Base-by-base conservation (phyloP, 2,113 vertebrate genomes). In the Aegypius monachus region DNA sequence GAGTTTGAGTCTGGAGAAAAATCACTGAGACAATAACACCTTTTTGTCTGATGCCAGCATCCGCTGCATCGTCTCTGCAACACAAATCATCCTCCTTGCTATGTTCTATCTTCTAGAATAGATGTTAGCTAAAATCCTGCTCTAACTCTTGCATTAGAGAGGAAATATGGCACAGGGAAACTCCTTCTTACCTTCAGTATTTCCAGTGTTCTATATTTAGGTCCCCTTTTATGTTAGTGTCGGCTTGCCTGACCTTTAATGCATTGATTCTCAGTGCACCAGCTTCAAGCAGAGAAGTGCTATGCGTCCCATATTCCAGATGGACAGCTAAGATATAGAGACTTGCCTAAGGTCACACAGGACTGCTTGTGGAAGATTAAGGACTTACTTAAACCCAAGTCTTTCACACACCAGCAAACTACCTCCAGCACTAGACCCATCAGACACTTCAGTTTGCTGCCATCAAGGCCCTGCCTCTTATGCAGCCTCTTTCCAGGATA, bases 41-140 rank as follows among this genome's bases (percentile, higher is more conserved):
- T 93, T 86, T 70, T 91, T 59, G 74, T 91, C 92, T 95, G 86
- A 86, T 78, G 56, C 63, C 52, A 95, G 59, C 23, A 88, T 94
- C 88, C 47, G 5, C 90, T 86, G 40, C 13, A 1, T 93, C 55
- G 11, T 48, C 70, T 71, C 45, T 87, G 81, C 58, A 86, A 91
- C 16, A 12, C 87, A 84, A 94, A 95, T n/a, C 74, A 59, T 90
- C 74, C 66, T 93, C 36, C 45, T 72, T 89, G 71, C 63, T 63
- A 21, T 32, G 62, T 31, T 85, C 50, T 93, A 18, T 84, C 84
- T 84, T 66, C 85, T 90, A 83, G 70, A 95, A 96, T 26, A 97
- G 58, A 81, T 40, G 48, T 55, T 40, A 65, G 40, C 59, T 63
- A 72, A 89, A 88, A 66, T 85, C 53, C 74, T 85, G 22, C 20